phyloP scores from a whole-genome alignment of 2,888 invertebrate genomes.

The Dyspetes luteomarginatus region DNA sequence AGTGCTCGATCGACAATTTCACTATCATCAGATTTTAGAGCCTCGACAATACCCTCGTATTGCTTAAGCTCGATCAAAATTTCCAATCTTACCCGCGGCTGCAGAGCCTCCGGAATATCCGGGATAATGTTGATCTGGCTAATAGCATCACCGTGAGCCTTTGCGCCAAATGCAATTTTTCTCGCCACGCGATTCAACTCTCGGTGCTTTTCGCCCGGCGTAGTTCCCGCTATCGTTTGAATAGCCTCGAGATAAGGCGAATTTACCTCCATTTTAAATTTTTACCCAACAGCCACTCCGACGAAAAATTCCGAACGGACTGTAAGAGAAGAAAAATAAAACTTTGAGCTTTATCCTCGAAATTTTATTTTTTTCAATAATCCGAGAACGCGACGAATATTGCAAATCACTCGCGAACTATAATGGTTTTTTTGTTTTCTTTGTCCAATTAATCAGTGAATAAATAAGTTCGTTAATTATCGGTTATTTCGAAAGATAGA shows the following conservation, averaged over 20 bases:
- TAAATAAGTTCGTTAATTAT: neutral
- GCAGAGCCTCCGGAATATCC: constrained; percentile 69
- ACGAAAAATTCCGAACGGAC: neutral
- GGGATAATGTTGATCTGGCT: neutral
- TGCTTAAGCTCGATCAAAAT: constrained; percentile 71
- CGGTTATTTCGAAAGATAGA: constrained; percentile 25
- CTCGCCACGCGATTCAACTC: constrained; percentile 69
- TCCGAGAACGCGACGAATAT: neutral
- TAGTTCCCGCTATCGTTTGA: constrained; percentile 74
- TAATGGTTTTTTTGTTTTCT: neutral
- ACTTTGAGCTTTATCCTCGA: constrained; percentile 9
- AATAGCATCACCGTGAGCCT: constrained; percentile 31
- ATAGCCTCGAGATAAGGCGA: constrained; percentile 74
- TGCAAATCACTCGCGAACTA: no score
- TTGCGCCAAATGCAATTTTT: constrained; percentile 19
- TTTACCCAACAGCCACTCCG: neutral
- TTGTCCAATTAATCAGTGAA: neutral
- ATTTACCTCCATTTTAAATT: constrained; percentile 53
- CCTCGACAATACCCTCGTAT: constrained; percentile 69
- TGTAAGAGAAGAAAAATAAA: neutral
- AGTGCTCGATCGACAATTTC: constrained; percentile 74
- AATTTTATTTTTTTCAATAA: neutral
- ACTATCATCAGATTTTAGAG: constrained; percentile 77
- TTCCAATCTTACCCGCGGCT: constrained; percentile 71
- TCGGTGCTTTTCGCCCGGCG: constrained; percentile 72